phyloP scores from a whole-genome alignment of 2,888 invertebrate genomes.

The Crossocerus cetratus region DNA sequence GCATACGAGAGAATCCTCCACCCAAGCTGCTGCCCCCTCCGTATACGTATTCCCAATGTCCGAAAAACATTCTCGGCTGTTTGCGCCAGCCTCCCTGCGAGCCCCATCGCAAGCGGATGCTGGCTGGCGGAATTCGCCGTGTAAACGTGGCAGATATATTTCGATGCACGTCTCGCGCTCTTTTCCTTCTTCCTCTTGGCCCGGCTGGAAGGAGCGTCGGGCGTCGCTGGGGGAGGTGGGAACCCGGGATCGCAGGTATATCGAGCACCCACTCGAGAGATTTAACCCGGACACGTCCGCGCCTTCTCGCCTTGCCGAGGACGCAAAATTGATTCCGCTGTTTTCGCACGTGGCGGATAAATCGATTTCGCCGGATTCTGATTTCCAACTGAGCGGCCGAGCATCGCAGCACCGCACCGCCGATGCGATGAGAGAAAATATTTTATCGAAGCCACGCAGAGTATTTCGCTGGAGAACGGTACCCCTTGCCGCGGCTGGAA shows the following conservation, averaged over 20 bases:
- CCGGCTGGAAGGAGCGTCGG: too few relatives aligned
- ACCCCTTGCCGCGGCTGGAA: not conserved
- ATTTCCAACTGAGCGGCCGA: not conserved
- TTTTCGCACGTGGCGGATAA: constrained; percentile 1
- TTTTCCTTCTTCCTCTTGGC: too few relatives aligned
- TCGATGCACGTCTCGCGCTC: too few relatives aligned
- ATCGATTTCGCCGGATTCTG: not conserved
- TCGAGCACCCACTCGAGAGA: too few relatives aligned
- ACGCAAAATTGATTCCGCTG: not conserved
- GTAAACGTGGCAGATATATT: too few relatives aligned
- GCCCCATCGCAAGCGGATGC: too few relatives aligned
- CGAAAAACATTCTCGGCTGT: constrained; percentile 68
- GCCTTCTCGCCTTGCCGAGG: not conserved
- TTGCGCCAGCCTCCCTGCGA: too few relatives aligned
- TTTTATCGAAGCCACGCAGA: not conserved
- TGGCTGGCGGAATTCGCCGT: too few relatives aligned
- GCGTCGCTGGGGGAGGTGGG: too few relatives aligned
- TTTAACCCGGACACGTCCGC: not conserved
- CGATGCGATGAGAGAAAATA: not conserved
- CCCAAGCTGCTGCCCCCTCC: constrained; percentile 32
- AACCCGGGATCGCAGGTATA: too few relatives aligned
- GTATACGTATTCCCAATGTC: constrained; percentile 63
- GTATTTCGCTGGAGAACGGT: not conserved
- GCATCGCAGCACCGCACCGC: not conserved
- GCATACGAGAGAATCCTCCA: constrained; percentile 44